These are phyloP conservation scores for Onychomys arenicola DNA, from an alignment of 2,797 vertebrate species.

Conservation along the genomic window DNA sequence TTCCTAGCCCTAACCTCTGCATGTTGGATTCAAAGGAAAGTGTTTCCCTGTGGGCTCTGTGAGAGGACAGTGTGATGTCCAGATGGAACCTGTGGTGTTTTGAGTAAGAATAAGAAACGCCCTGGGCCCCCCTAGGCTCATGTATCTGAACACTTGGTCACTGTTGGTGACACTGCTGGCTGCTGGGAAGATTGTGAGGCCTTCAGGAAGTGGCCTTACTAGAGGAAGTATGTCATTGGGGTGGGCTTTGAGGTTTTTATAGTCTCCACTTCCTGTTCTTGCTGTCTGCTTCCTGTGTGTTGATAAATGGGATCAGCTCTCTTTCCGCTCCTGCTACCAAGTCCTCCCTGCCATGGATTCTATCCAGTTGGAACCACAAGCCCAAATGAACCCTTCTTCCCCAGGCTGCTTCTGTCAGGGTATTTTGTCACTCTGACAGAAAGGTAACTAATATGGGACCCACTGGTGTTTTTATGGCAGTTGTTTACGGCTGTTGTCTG, in stretches of 20 bases:
- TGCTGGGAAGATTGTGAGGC: neutral
- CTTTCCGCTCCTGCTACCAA: neutral
- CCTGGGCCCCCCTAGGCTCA: neutral
- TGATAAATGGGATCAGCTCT: neutral
- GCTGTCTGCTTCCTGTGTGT: neutral
- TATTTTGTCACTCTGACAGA: neutral
- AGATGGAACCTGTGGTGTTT: too few species aligned
- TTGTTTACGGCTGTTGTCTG: neutral
- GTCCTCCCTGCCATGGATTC: neutral
- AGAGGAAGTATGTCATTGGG: neutral
- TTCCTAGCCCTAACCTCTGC: constrained; percentile 21
- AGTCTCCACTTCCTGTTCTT: neutral
- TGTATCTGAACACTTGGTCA: neutral
- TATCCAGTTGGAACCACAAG: neutral
- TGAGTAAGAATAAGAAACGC: neutral
- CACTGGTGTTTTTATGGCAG: neutral
- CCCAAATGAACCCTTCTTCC: neutral
- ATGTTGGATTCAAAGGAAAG: neutral
- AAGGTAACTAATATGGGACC: neutral
- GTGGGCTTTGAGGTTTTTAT: neutral
- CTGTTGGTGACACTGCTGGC: neutral
- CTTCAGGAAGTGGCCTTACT: neutral
- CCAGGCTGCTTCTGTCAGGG: neutral
- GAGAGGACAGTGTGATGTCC: neutral
- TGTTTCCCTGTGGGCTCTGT: neutral